Conservation (phyloP, 2,888 invertebrate genomes). For the Lithosia quadra region DNA sequence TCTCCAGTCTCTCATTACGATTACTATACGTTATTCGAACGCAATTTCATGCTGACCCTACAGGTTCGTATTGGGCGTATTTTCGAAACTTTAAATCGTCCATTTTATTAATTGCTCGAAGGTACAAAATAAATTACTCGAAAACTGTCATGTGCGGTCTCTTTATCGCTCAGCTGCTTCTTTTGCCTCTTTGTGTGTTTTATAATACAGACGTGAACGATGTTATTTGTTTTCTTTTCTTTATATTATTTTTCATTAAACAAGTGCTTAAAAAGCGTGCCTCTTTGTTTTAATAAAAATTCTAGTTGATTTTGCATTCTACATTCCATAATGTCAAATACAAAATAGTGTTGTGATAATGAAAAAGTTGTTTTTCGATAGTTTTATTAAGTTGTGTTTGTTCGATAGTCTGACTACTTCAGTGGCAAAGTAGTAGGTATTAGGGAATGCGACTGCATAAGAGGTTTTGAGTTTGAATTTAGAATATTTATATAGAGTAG, state of each 20-base stretch:
- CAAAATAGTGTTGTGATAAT: background rate
- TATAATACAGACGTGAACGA: background rate
- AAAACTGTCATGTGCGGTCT: background rate
- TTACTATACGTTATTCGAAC: too few relatives aligned
- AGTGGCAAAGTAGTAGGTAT: background rate
- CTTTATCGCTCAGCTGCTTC: background rate
- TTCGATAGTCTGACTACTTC: too few relatives aligned
- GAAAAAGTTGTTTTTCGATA: background rate
- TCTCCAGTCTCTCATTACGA: too few relatives aligned
- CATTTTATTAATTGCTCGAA: conserved; percentile 5
- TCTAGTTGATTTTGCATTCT: background rate
- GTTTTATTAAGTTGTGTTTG: too few relatives aligned
- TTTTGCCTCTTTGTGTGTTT: background rate
- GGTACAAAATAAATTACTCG: background rate
- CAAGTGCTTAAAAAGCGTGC: background rate
- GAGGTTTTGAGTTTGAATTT: too few relatives aligned
- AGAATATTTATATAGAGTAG: too few relatives aligned
- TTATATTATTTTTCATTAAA: background rate
- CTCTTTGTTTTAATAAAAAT: background rate
- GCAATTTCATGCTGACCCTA: too few relatives aligned
- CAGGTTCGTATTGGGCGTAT: too few relatives aligned
- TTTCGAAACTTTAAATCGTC: background rate
- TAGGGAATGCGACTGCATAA: too few relatives aligned
- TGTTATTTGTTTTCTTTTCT: too few relatives aligned
- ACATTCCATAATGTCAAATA: too few relatives aligned